Conservation (phyloP, 2,888 invertebrate species). For the Hirtodrosophila alboralis region DNA sequence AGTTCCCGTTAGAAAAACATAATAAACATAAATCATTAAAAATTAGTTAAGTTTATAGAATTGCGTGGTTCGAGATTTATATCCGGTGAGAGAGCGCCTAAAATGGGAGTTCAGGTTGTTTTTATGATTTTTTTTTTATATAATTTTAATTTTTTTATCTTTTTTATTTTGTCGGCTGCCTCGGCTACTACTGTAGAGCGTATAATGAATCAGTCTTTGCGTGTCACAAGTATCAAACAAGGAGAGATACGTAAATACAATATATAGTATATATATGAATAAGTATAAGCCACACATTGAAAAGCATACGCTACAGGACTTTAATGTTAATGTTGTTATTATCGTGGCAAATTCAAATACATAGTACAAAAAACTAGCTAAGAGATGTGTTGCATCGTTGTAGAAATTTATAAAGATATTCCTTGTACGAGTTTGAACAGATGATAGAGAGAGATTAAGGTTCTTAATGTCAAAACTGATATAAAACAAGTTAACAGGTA, state of each 20-base stretch:
- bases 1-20: constrained; percentile 5
- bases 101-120: constrained; percentile 11
- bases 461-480: constrained; percentile 21
- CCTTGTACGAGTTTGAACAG: constrained; percentile 20
- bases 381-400: constrained; percentile 19
- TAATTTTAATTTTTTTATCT: too few species aligned
- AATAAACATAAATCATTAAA: constrained; percentile 1
- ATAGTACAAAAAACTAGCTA: constrained; percentile 61
- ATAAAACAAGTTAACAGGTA: constrained; percentile 55
- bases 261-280: constrained; percentile 43
- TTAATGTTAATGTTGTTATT: constrained; percentile 2
- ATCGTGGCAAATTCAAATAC: constrained; percentile 44
- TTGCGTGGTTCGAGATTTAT: constrained; percentile 7
- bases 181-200: constrained; percentile 52
- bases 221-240: constrained; percentile 72
- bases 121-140: constrained; percentile 9
- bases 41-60: constrained; percentile 5
- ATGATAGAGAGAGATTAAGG: too few species aligned
- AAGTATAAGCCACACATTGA: constrained; percentile 29
- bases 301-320: constrained; percentile 16
- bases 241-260: constrained; percentile 46
- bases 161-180: constrained; percentile 11
- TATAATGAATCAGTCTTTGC: constrained; percentile 78
- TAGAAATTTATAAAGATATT: constrained; percentile 13
- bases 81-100: constrained; percentile 5